Conservation (phyloP, 2,888 invertebrate genomes). For the Tanypteryx hageni region DNA sequence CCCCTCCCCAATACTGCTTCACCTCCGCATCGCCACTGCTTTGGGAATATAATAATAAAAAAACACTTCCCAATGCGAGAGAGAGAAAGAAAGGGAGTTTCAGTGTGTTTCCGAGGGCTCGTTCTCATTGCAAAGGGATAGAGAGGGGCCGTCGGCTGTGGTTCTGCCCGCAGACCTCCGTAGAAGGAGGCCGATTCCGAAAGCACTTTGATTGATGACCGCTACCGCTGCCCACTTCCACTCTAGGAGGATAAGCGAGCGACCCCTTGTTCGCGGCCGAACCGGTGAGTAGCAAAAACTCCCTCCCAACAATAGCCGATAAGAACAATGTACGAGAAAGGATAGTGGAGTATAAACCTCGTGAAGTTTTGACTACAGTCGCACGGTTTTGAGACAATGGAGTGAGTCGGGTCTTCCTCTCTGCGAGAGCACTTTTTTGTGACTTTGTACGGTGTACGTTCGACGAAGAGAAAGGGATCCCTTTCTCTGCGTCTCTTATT, state of each 20-base stretch:
- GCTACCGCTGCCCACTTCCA: not conserved
- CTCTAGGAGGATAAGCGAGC: slow-evolving; percentile 2
- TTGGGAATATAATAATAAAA: not conserved
- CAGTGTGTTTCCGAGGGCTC: not conserved
- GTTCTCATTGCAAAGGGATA: not conserved
- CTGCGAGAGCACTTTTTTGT: not conserved
- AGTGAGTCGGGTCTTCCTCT: not conserved
- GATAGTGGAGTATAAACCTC: not conserved
- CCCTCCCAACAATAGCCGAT: not conserved
- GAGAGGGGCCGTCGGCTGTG: not conserved
- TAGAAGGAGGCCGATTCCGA: not conserved
- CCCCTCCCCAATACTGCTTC: not conserved
- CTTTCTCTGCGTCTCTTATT: not conserved
- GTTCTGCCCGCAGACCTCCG: not conserved
- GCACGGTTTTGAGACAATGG: not conserved
- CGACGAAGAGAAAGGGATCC: not conserved
- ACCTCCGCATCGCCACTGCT: not conserved
- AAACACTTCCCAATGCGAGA: too few species aligned
- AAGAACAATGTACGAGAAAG: not conserved
- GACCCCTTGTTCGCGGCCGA: not conserved
- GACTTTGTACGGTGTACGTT: not conserved
- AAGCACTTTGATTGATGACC: slow-evolving; percentile 12
- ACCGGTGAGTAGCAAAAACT: slow-evolving; percentile 21
- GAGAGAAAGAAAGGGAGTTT: not conserved
- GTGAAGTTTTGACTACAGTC: not conserved